Percentiles rank a stretch among this genome's conserved stretches.
Evolutionary conservation across 1,140 invertebrate genomes (phyloP).

Genomic region (Aphaenogaster rudis): DNA sequence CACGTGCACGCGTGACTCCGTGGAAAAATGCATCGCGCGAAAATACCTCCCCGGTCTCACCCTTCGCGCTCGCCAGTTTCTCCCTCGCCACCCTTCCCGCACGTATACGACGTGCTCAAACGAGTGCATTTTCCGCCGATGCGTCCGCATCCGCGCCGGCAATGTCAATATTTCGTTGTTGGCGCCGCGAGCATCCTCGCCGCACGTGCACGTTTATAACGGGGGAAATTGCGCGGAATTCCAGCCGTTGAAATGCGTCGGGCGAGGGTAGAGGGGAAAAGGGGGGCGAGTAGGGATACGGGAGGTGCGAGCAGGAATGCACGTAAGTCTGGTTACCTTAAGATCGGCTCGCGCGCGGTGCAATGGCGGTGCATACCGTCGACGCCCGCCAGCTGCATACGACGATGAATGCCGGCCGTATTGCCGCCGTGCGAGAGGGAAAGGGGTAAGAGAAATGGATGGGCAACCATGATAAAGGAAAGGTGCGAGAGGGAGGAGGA

Average conservation of each 20-base stretch:
- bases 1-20: slow-evolving; percentile 50
- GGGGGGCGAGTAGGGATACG: neutral
- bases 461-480: neutral
- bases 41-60: slow-evolving; percentile 56
- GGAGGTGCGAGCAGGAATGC: slow-evolving; percentile 46
- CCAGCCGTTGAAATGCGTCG: slow-evolving; percentile 58
- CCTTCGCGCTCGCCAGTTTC: neutral
- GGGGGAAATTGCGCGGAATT: slow-evolving; percentile 71
- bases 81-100: neutral
- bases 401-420: slow-evolving; percentile 53
- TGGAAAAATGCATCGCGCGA: slow-evolving; percentile 66
- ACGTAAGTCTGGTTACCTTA: slow-evolving; percentile 63
- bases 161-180: slow-evolving; percentile 73
- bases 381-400: slow-evolving; percentile 34
- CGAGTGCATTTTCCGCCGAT: slow-evolving; percentile 64
- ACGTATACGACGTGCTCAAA: slow-evolving; percentile 50
- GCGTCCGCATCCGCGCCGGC: neutral
- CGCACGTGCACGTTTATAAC: slow-evolving; percentile 63
- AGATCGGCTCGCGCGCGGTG: slow-evolving; percentile 11
- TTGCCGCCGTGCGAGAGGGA: slow-evolving; percentile 5
- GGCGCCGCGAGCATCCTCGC: slow-evolving; percentile 29
- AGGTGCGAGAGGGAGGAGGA: neutral
- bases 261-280: neutral
- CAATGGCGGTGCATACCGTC: slow-evolving; percentile 32
- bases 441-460: slow-evolving; percentile 53